Evolutionary conservation across 2,888 invertebrate genomes (phyloP), one percentile per base, ranked within the genome.

Genomic region (Trachelus troglodyta): DNA sequence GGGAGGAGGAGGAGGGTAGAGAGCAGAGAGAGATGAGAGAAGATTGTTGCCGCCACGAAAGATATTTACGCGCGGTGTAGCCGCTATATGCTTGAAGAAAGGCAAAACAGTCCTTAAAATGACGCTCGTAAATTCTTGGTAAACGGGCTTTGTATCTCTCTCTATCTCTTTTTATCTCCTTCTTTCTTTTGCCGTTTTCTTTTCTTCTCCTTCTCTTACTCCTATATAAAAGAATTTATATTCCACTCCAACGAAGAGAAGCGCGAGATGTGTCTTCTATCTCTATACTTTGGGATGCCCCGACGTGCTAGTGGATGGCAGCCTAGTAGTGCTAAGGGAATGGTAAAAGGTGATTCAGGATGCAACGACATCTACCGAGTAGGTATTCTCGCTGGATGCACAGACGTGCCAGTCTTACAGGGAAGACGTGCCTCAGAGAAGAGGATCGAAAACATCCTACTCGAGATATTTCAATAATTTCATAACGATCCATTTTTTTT

Each of bases 31-130:
- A n/a, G 56, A 40, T 23, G 37, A n/a, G 82, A 23, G 56, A 23
- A 56, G 56, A 15, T 56, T 56, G 56, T 56, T 56, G 56, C 23
- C 23, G 56, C 56, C 23, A 56, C 56, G 23, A 56, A 83, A 84
- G 82, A 83, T 82, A 85, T 86, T 85, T 82, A 83, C 81, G 80
- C 77, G 80, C 35, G 33, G 56, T 56, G 40, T 6, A 1, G 81
- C 80, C 76, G 81, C 82, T 85, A 81, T 85, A 85, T 84, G 85
- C 83, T 81, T 75, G 81, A 84, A 23, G 84, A 84, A 84, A 80
- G 81, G 85, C 80, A 82, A 84, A 86, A 83, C 82, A 86, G 83
- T 86, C 85, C 85, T 84, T 85, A 83, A 86, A 86, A 85, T 84
- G 85, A 85, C 81, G 84, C 82, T 84, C 86, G 77, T 86, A 86